A percentile compares a stretch with the other conserved stretches of the same genome.
Evolutionary conservation across 1,140 invertebrate genomes (phyloP).

Genomic region (Cydia splendana): DNA sequence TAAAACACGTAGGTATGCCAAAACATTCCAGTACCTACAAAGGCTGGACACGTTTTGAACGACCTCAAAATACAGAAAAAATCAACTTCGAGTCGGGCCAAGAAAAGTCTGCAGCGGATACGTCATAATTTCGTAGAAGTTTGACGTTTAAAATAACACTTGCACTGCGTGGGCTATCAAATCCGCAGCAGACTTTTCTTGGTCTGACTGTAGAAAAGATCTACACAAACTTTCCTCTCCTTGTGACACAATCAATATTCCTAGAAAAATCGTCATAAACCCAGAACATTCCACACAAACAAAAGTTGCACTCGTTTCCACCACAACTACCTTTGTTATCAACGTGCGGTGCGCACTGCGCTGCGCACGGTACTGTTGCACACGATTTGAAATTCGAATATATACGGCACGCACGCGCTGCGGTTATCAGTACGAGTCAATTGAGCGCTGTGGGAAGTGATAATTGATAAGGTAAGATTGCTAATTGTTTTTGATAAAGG

Average conservation of each 20-base stretch:
- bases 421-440: background rate
- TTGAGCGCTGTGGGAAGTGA: background rate
- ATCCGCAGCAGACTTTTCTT: too few species aligned
- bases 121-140: too few species aligned
- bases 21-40: too few species aligned
- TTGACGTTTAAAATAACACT: too few species aligned
- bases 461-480: slow-evolving; percentile 9
- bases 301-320: background rate
- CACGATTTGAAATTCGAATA: background rate
- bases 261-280: background rate
- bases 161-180: too few species aligned
- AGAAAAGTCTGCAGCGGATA: too few species aligned
- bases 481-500: slow-evolving; percentile 4
- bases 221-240: too few species aligned
- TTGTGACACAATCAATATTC: background rate
- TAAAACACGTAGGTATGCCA: too few species aligned
- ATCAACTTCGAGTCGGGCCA: too few species aligned
- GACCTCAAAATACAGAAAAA: too few species aligned
- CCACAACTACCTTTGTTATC: background rate
- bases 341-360: background rate
- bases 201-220: too few species aligned
- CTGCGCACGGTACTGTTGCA: slow-evolving; percentile 22
- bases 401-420: background rate
- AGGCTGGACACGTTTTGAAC: too few species aligned
- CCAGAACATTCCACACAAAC: slow-evolving; percentile 15